These are phyloP conservation scores for Drosophila serrata DNA, from an alignment of 1,140 invertebrate species.

Conservation along the genomic window DNA sequence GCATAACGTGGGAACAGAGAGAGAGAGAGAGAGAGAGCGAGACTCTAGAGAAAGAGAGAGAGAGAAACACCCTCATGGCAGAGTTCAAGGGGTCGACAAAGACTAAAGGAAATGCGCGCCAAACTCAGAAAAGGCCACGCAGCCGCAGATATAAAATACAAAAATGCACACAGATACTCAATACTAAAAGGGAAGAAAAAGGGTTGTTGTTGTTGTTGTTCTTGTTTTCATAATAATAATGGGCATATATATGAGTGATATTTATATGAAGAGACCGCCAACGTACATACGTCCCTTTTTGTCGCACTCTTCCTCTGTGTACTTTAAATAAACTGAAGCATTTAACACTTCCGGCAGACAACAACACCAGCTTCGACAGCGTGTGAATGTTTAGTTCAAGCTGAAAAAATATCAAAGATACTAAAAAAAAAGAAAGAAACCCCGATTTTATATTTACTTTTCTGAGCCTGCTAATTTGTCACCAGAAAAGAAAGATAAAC, in stretches of 20 bases:
- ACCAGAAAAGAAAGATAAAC: not conserved
- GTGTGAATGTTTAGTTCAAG: slow-evolving; percentile 78
- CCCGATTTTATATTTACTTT: slow-evolving; percentile 43
- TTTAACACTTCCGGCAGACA: slow-evolving; percentile 82
- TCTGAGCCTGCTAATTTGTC: slow-evolving; percentile 35
- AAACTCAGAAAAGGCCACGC: slow-evolving; percentile 59
- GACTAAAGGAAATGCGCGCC: slow-evolving; percentile 69
- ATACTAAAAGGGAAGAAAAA: slow-evolving; percentile 33
- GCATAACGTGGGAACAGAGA: slow-evolving; percentile 32
- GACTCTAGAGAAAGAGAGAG: slow-evolving; percentile 6
- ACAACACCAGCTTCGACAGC: slow-evolving; percentile 54
- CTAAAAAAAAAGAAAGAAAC: slow-evolving; percentile 1
- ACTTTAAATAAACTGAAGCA: slow-evolving; percentile 82
- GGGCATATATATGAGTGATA: slow-evolving; percentile 81
- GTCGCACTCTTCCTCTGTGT: slow-evolving; percentile 41
- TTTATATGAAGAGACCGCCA: slow-evolving; percentile 44
- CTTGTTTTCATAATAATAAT: slow-evolving; percentile 71
- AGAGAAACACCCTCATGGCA: slow-evolving; percentile 58
- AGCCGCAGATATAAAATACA: slow-evolving; percentile 41
- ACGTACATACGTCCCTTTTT: slow-evolving; percentile 3
- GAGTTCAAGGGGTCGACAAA: slow-evolving; percentile 49
- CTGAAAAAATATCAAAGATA: slow-evolving; percentile 7
- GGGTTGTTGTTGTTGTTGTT: slow-evolving; percentile 49
- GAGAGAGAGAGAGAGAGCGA: slow-evolving; percentile 11
- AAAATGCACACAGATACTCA: slow-evolving; percentile 1